A percentile compares a stretch with the other conserved stretches of the same genome.
Conservation (phyloP, 2,797 vertebrate genomes). For the Borostomias antarcticus region DNA sequence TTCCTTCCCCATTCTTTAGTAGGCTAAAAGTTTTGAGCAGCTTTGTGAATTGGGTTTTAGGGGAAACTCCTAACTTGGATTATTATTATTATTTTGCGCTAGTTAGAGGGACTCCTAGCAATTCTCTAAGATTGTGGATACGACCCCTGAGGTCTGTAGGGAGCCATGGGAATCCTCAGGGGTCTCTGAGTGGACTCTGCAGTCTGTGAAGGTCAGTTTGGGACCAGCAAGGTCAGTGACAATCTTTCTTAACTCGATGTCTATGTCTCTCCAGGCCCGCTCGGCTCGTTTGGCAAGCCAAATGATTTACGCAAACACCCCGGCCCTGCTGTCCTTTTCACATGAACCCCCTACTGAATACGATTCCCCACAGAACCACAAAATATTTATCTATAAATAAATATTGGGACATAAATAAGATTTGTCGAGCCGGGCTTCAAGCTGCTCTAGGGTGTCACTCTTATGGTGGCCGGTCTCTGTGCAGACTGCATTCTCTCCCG, state of each 20-base stretch:
- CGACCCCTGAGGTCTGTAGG: conserved; percentile 18
- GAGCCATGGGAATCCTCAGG: conserved; percentile 43
- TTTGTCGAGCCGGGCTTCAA: conserved; percentile 65
- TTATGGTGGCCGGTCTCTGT: conserved; percentile 27
- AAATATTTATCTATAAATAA: conserved; percentile 73
- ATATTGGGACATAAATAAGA: conserved; percentile 69
- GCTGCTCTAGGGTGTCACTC: conserved; percentile 61
- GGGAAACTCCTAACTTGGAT: too few relatives aligned
- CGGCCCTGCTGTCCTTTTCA: conserved; percentile 67
- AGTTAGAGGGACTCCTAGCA: too few relatives aligned
- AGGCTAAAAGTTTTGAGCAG: too few relatives aligned
- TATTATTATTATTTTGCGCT: too few relatives aligned
- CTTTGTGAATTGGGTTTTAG: too few relatives aligned
- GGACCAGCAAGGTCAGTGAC: conserved; percentile 52
- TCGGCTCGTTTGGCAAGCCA: conserved; percentile 65
- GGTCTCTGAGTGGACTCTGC: conserved; percentile 33
- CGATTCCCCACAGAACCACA: conserved; percentile 64
- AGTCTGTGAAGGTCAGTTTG: conserved; percentile 58
- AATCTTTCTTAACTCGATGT: conserved; percentile 58
- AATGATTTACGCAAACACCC: conserved; percentile 75
- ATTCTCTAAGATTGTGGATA: too few relatives aligned
- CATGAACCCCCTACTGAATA: conserved; percentile 70
- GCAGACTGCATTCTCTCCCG: conserved; percentile 25
- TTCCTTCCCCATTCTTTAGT: too few relatives aligned
- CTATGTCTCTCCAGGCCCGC: conserved; percentile 44